Base-by-base conservation (phyloP, 2,888 invertebrate species). In the Noctua janthina region DNA sequence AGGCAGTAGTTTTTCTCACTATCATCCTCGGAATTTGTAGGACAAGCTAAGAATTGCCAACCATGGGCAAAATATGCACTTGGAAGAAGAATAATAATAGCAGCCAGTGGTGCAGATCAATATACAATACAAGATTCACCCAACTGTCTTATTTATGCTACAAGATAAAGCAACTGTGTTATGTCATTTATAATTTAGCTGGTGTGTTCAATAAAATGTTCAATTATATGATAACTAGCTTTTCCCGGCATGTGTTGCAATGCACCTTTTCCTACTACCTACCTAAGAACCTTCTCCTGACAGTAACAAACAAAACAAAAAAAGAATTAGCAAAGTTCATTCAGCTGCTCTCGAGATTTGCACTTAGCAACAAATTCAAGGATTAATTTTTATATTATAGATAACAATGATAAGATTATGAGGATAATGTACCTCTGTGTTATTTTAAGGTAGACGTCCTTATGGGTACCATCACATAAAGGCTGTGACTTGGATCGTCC, bases 381-480 rank as follows among this genome's bases (percentile, higher is more conserved):
- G 29, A 29, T 29, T 29, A 0, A 29, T 29, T 29, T 29, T 29
- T 29, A 29, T 29, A 29, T 29, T 29, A 29, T 29, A 29, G 29
- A 29, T 29, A 46, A 46, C 46, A 46, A 46, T 56, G 23, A 23
- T n/a, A 39, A 3, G 62, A 6, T 64, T 20, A 10, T 23, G n/a
- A 59, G 15, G 5, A 15, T 29, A 15, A 62, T 17, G 70, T 71
- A 98, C 98, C 97, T 98, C 70, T 98, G 97, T 81, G 97, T 98
- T 59, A 99, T 98, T 95, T 98, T 98, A 5, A 98, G 96, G 88
- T 97, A 98, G 39, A 97, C 96, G 93, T 98, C 98, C 93, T 97
- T 99, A 94, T 99, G 99, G 0, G 98, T 98, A 29, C 99, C 99
- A 96, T 99, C 99, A 95, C 99, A 99, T 68, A 99, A 97, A 0